Evolutionary conservation across 1,140 invertebrate species (phyloP).

Genomic region (Camponotus floridanus): DNA sequence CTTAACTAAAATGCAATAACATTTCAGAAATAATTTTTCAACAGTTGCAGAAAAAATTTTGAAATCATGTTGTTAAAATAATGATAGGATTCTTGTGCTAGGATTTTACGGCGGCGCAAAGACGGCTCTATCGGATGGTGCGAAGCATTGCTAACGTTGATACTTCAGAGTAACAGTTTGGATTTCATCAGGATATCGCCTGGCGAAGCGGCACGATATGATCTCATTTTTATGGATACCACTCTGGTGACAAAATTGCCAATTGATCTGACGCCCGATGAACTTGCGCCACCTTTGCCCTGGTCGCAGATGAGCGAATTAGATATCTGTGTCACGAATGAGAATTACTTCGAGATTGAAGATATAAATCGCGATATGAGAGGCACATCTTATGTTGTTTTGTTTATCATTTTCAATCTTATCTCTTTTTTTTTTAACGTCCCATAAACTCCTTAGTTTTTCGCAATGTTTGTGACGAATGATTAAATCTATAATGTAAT

Average conservation of each 20-base stretch:
- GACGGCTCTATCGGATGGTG: conserved; percentile 70
- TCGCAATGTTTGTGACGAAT: background rate
- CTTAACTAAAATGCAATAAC: background rate
- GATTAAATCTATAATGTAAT: background rate
- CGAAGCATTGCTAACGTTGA: conserved; percentile 64
- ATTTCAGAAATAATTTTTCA: background rate
- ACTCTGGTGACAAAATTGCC: conserved; percentile 55
- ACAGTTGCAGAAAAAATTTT: background rate
- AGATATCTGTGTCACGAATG: conserved; percentile 49
- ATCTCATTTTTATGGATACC: conserved; percentile 61
- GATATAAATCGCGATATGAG: conserved; percentile 8
- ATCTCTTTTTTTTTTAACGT: too few species aligned
- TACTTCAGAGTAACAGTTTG: conserved; percentile 39
- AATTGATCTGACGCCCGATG: conserved; percentile 61
- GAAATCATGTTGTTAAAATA: background rate
- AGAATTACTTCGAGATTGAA: background rate
- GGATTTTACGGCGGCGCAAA: conserved; percentile 22
- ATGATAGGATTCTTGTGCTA: background rate
- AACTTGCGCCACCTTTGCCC: conserved; percentile 48
- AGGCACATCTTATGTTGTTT: conserved; percentile 46
- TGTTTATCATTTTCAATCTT: too few species aligned
- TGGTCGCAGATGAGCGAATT: conserved; percentile 61
- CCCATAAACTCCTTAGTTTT: too few species aligned
- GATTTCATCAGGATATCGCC: conserved; percentile 37
- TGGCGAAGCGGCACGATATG: background rate